Base-by-base conservation (phyloP, 2,888 invertebrate species). In the Celastrina argiolus region DNA sequence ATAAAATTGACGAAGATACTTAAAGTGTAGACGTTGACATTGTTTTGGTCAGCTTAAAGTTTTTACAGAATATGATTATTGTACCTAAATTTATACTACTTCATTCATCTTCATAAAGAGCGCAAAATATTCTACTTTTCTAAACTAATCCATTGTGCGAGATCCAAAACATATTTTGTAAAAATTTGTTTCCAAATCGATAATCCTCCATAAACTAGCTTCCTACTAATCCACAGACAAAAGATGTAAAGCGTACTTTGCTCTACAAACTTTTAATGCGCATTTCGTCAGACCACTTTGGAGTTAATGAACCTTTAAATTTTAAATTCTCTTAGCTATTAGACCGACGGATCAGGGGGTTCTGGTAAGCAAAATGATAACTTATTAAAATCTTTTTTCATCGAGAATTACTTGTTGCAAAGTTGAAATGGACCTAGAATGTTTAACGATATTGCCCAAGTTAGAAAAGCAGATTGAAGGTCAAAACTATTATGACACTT, bases 191-290 rank as follows among this genome's bases (percentile, higher is more conserved):
- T 45, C 16, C 18, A 51, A 14, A 51, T 10, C 51, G 12, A 51
- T 51, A 39, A 61, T 14, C 31, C n/a, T 16, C 51, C 51, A 56
- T 66, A 68, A 69, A 65, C 69, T 63, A 66, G 65, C 67, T 68
- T 66, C 51, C 58, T 36, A 56, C 42, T 70, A 71, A 70, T 71
- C 69, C 66, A 64, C 76, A 78, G 75, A 76, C 74, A 74, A 74
- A 76, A 77, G 76, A 78, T 75, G 67, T 70, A 67, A 68, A 67
- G 42, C 61, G 64, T 59, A 64, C 59, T 66, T 65, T 42, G 67
- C 65, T 74, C 75, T 73, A 72, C 79, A 78, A 79, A 79, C 76
- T 76, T 78, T 76, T 76, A 76, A 76, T 74, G 72, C 73, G 71
- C 75, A 74, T 76, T 78, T 74, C 74, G 74, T 67, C 68, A 75